A percentile compares a stretch with the other conserved stretches of the same genome.
phyloP scores from a whole-genome alignment of 2,113 vertebrate genomes.

The Platycercus adscitus region DNA sequence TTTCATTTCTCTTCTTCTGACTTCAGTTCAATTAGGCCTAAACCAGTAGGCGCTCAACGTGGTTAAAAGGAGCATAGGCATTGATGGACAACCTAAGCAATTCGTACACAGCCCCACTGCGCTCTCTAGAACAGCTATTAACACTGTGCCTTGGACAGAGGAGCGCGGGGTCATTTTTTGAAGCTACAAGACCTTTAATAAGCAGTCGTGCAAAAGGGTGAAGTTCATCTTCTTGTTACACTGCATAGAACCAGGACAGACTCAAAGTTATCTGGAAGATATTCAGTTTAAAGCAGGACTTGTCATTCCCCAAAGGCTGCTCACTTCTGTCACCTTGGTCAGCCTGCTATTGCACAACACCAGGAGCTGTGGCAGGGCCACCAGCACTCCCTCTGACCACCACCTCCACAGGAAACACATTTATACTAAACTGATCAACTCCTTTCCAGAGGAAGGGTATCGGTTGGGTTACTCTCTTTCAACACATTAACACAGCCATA shows the following conservation, averaged over 20 bases:
- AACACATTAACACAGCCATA: not conserved
- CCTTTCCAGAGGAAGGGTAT: not conserved
- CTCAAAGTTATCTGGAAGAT: not conserved
- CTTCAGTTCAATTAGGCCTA: not conserved
- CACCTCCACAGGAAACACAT: not conserved
- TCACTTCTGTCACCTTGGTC: not conserved
- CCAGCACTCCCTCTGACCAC: not conserved
- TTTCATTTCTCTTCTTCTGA: not conserved
- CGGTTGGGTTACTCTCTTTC: not conserved
- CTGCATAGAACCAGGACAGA: not conserved
- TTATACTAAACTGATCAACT: not conserved
- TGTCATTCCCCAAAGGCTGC: not conserved
- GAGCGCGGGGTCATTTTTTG: not conserved
- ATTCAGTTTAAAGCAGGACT: not conserved
- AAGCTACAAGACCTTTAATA: not conserved
- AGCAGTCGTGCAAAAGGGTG: not conserved
- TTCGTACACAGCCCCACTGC: rapidly evolving
- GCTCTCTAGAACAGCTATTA: not conserved
- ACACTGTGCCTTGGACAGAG: rapidly evolving
- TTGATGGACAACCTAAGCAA: not conserved
- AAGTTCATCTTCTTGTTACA: not conserved
- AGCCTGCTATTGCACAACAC: not conserved
- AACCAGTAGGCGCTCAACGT: not conserved
- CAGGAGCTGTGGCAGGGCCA: not conserved
- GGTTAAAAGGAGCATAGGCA: rapidly evolving